Percentiles rank a stretch among this genome's conserved stretches.
phyloP scores from a whole-genome alignment of 2,888 invertebrate genomes.

The Trachelus iudaicus region DNA sequence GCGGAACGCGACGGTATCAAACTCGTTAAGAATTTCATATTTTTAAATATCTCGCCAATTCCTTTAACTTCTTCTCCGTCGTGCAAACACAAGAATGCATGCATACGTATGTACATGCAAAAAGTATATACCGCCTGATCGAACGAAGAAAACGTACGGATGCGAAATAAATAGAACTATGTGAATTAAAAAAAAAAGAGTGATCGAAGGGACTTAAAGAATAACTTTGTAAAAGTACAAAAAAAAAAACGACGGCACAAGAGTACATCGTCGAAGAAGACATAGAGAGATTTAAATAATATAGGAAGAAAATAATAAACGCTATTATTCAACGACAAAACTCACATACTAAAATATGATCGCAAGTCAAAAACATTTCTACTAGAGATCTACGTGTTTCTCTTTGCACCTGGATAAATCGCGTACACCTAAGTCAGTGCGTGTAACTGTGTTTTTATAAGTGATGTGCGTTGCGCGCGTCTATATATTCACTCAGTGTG shows the following conservation, averaged over 20 bases:
- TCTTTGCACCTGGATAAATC: not conserved
- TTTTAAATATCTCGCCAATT: not conserved
- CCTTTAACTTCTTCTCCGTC: constrained; percentile 2
- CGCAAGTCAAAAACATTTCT: not conserved
- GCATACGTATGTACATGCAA: constrained; percentile 36
- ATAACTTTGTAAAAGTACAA: constrained; percentile 23
- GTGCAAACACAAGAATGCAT: constrained; percentile 36
- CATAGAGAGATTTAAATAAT: constrained; percentile 12
- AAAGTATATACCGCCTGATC: constrained; percentile 27
- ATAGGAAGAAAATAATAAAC: constrained; percentile 22
- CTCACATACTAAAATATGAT: constrained; percentile 18
- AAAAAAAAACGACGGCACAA: constrained; percentile 14
- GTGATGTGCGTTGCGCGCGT: not conserved
- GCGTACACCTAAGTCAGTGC: not conserved
- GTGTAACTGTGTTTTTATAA: not conserved
- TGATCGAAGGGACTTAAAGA: constrained; percentile 18
- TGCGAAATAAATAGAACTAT: constrained; percentile 14
- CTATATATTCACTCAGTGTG: not conserved
- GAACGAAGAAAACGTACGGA: constrained; percentile 25
- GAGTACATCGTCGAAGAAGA: constrained; percentile 15
- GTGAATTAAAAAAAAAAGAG: constrained; percentile 15
- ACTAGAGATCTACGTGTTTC: not conserved
- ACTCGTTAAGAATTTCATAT: too few relatives aligned
- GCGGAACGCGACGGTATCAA: not conserved
- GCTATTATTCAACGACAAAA: constrained; percentile 27